A percentile compares a stretch with the other conserved stretches of the same genome.
These are phyloP conservation scores for Campaea margaritaria DNA, from an alignment of 2,888 invertebrate genomes.

Conservation along the genomic window DNA sequence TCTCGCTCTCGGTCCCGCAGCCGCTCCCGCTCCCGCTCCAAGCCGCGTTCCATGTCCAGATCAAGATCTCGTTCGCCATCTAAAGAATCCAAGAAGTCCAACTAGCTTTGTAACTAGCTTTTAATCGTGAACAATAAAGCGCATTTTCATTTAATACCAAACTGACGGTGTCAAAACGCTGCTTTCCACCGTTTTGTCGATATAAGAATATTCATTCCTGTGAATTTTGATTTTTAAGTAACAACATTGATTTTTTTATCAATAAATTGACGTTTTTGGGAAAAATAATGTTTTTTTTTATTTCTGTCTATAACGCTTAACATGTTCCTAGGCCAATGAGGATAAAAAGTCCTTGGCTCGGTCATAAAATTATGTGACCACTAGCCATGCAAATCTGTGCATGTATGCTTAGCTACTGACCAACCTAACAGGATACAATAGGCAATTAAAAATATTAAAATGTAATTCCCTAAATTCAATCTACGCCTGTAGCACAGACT, in stretches of 20 bases:
- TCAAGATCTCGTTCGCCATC: conserved; percentile 80
- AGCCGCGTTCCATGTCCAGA: conserved; percentile 79
- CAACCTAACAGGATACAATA: too few species aligned
- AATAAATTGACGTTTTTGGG: conserved; percentile 63
- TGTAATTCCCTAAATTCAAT: too few species aligned
- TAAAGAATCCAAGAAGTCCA: conserved; percentile 81
- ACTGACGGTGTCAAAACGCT: conserved; percentile 44
- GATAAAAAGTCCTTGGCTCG: too few species aligned
- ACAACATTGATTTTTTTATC: conserved; percentile 64
- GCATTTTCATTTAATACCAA: conserved; percentile 41
- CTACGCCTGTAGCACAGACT: too few species aligned
- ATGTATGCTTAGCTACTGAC: too few species aligned
- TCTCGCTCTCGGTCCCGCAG: conserved; percentile 78
- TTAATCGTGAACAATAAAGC: conserved; percentile 40
- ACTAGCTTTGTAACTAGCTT: conserved; percentile 53
- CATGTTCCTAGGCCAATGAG: too few species aligned
- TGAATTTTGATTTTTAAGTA: conserved; percentile 62
- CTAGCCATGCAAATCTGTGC: too few species aligned
- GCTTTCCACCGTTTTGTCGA: conserved; percentile 47
- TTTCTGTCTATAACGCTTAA: not conserved
- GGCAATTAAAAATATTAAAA: too few species aligned
- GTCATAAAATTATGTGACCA: too few species aligned
- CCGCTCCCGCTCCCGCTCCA: conserved; percentile 82
- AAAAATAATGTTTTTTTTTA: conserved; percentile 24
- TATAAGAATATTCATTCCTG: conserved; percentile 70